phyloP scores from a whole-genome alignment of 1,140 invertebrate species.

The Lysiphlebus fabarum region DNA sequence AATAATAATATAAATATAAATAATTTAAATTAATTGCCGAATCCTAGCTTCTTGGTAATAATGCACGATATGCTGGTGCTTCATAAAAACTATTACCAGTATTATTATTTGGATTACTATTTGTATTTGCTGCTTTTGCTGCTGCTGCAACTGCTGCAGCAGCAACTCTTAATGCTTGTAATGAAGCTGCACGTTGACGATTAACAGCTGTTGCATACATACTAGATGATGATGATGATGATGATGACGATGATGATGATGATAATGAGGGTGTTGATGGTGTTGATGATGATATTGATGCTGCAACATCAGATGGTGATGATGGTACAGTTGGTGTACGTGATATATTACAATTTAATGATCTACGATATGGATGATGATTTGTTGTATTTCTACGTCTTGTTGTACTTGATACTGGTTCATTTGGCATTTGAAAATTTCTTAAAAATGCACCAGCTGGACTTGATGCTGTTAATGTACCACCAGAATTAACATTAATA shows the following conservation, averaged over 20 bases:
- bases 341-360: constrained; percentile 20
- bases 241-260: constrained; percentile 14
- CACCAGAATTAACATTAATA: neutral
- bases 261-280: constrained; percentile 22
- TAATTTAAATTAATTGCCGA: neutral
- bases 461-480: constrained; percentile 8
- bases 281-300: constrained; percentile 25
- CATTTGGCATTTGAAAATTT: constrained; percentile 17
- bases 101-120: constrained; percentile 10
- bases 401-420: constrained; percentile 12
- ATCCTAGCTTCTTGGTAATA: constrained; percentile 44
- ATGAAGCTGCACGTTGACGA: constrained; percentile 40
- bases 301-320: constrained; percentile 26
- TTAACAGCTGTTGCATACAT: constrained; percentile 44
- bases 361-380: constrained; percentile 28
- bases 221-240: constrained; percentile 26
- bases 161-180: constrained; percentile 38
- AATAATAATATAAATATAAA: no score
- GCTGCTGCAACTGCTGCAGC: constrained; percentile 24
- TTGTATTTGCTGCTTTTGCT: constrained; percentile 12
- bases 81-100: constrained; percentile 37
- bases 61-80: constrained; percentile 43
- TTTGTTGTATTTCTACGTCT: constrained; percentile 14
- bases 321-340: constrained; percentile 23
- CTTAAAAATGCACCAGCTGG: constrained; percentile 16